phyloP scores from a whole-genome alignment of 2,113 vertebrate genomes.

The Phalacrocorax pelagicus region DNA sequence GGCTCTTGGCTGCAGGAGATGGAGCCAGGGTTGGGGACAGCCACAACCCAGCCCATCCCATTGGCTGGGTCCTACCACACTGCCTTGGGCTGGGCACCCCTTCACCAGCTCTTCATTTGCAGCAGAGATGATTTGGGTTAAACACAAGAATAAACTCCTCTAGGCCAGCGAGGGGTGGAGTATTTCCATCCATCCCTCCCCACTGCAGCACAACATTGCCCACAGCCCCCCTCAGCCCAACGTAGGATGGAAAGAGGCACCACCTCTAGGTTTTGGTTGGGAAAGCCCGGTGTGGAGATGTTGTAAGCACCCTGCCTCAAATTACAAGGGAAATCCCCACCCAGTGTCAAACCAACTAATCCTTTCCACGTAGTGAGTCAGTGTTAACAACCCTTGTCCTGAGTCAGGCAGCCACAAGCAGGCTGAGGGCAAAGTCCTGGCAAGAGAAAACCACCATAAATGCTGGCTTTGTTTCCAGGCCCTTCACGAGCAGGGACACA shows the following conservation, averaged over 20 bases:
- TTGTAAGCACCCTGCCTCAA: neutral
- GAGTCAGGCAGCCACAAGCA: neutral
- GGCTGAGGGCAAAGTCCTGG: constrained; percentile 11
- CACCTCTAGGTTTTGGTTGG: neutral
- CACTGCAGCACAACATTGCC: neutral
- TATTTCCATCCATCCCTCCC: neutral
- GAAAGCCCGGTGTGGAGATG: neutral
- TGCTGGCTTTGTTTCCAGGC: neutral
- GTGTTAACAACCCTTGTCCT: neutral
- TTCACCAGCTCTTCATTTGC: neutral
- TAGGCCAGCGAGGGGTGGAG: rapidly evolving
- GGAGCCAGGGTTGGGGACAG: neutral
- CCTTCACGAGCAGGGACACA: neutral
- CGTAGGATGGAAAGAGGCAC: rapidly evolving
- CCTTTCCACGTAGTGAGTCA: constrained; percentile 25
- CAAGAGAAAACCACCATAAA: neutral
- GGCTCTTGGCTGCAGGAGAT: constrained; percentile 83
- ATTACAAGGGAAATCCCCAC: constrained; percentile 41
- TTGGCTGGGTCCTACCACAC: neutral
- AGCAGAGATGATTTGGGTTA: neutral
- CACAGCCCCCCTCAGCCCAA: neutral
- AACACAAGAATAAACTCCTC: neutral
- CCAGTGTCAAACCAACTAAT: neutral
- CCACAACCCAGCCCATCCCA: neutral
- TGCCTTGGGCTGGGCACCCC: neutral